A percentile compares a stretch with the other conserved stretches of the same genome.
Evolutionary conservation across 2,113 vertebrate species (phyloP).

Genomic region (Marmota flaviventris): DNA sequence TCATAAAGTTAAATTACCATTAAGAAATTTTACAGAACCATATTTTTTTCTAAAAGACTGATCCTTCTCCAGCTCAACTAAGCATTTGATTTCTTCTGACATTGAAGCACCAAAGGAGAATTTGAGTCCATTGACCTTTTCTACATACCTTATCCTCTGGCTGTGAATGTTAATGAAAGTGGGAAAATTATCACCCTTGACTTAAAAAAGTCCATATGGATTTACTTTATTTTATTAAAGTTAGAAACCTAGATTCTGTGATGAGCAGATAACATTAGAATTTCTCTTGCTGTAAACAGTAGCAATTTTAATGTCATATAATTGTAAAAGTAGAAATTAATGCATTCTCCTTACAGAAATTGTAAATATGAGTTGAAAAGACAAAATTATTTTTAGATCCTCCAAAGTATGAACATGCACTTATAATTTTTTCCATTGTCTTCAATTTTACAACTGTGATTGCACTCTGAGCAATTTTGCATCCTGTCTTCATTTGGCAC

Average conservation of each 20-base stretch:
- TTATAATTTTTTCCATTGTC: background rate
- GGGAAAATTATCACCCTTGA: background rate
- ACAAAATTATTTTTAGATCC: background rate
- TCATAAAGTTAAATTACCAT: background rate
- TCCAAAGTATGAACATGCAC: background rate
- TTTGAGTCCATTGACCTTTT: background rate
- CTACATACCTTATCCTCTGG: background rate
- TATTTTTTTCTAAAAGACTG: background rate
- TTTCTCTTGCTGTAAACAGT: background rate
- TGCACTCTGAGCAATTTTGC: background rate
- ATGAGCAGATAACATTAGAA: background rate
- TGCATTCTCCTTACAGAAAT: constrained; percentile 2
- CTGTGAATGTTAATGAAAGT: background rate
- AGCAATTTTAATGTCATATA: background rate
- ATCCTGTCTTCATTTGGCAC: background rate
- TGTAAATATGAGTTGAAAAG: background rate
- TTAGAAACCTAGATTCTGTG: constrained; percentile 11
- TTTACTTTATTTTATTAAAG: background rate
- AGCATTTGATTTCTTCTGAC: background rate
- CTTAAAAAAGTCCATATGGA: background rate
- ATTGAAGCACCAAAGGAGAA: background rate
- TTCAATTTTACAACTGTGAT: constrained; percentile 29
- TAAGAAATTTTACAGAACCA: background rate
- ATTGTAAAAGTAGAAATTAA: constrained; percentile 7
- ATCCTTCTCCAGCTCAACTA: background rate